Evolutionary conservation across 1,140 invertebrate genomes (phyloP), one percentile per base, ranked within the genome.

Genomic region (Zaprionus gabonicus): DNA sequence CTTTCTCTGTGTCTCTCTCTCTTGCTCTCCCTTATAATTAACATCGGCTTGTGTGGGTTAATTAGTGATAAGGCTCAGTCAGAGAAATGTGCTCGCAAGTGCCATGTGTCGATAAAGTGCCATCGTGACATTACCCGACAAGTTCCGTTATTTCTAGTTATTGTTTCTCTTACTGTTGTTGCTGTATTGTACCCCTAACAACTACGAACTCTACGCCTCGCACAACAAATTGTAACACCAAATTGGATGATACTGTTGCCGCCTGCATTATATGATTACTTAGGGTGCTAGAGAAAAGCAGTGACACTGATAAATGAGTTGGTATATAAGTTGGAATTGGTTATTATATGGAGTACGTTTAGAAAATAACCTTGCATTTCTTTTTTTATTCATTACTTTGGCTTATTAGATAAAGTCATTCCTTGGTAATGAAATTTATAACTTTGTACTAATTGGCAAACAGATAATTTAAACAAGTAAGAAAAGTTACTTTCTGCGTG

Each of bases 51-150:
- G 67, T 63, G 23, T 75, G 58, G 58, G 59, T 63, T 70, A 75
- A 58, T 71, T 71, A 28, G 58, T 70, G 72, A 75, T 75, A 75
- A 75, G 58, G 67, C 67, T 75, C 31, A 38, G 41, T 15, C 63
- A 41, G 59, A 64, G 53, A 51, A 75, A 71, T 63, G 66, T 12
- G 38, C 38, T 41, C 71, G 34, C 64, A 53, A 17, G 10, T 51
- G 46, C 44, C 25, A 57, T 59, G 31, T 25, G 64, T 27, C 58
- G 72, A 75, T 75, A 70, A 75, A 51, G 58, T 25, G 49, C 17
- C n/a, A 53, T 34, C 34, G 71, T 59, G 2, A 25, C 20, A 51
- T 57, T 65, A 27, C 23, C 15, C 27, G 53, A 20, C 20, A 51
- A n/a, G 23, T 27, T 27, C 31, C 53, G 25, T 23, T 27, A 9